A percentile compares a stretch with the other conserved stretches of the same genome.
Evolutionary conservation across 2,113 vertebrate species (phyloP).

Genomic region (Poeciliopsis retropinna): DNA sequence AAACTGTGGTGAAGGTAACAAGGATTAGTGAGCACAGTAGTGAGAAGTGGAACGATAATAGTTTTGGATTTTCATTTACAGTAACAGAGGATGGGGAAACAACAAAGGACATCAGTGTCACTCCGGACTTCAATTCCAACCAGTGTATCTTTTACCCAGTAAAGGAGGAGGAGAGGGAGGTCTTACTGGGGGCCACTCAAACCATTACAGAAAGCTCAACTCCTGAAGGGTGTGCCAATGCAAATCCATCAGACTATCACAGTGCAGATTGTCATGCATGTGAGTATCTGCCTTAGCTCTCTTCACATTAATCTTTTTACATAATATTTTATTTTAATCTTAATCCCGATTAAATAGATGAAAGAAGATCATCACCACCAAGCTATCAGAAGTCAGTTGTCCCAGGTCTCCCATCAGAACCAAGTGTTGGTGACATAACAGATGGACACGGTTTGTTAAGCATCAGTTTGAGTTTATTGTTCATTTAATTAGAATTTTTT

Average conservation of each 20-base stretch:
- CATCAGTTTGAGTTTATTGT: background rate
- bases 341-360: conserved; percentile 36
- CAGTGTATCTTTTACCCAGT: conserved; percentile 83
- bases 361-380: conserved; percentile 29
- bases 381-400: conserved; percentile 55
- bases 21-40: background rate
- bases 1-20: no score
- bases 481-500: background rate
- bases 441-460: conserved; percentile 63
- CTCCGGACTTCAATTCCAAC: conserved; percentile 59
- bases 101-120: conserved; percentile 22
- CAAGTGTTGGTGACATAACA: conserved; percentile 42
- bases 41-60: background rate
- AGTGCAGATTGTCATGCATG: conserved; percentile 21
- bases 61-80: conserved; percentile 28
- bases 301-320: background rate
- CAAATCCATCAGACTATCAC: conserved; percentile 27
- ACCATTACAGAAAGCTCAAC: conserved; percentile 23
- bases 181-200: conserved; percentile 60
- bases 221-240: conserved; percentile 22
- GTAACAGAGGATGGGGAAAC: conserved; percentile 43
- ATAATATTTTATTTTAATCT: background rate
- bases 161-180: conserved; percentile 79
- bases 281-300: conserved; percentile 24
- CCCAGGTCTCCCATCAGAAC: conserved; percentile 40